A percentile compares a stretch with the other conserved stretches of the same genome.
Evolutionary conservation across 2,888 invertebrate genomes (phyloP).

Genomic region (Rhingia campestris): DNA sequence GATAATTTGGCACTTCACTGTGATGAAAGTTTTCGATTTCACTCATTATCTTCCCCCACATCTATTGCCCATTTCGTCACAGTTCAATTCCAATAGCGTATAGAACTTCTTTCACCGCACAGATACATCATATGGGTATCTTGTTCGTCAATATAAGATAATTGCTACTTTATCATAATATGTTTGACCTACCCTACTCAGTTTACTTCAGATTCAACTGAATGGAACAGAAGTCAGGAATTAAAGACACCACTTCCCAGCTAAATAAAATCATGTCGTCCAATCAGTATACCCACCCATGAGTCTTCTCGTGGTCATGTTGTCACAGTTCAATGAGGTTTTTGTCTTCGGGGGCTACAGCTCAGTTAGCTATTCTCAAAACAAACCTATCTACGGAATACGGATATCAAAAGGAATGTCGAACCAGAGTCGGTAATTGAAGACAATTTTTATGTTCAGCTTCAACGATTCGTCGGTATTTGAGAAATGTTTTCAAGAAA

Average conservation of each 20-base stretch:
- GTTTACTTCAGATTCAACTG: conserved; percentile 40
- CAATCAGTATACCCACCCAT: conserved; percentile 3
- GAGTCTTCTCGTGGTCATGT: conserved; percentile 15
- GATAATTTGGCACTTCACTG: background rate
- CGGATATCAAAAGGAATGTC: conserved; percentile 32
- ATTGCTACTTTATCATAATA: conserved; percentile 5
- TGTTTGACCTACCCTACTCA: conserved; percentile 35
- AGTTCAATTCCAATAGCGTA: background rate
- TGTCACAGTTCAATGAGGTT: conserved; percentile 30
- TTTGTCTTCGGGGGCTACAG: conserved; percentile 17
- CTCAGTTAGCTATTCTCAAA: conserved; percentile 10
- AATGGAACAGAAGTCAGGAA: conserved; percentile 16
- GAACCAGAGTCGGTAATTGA: conserved; percentile 20
- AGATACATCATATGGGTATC: background rate
- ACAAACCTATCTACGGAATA: background rate
- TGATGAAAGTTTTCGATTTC: conserved; percentile 18
- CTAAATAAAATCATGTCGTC: background rate
- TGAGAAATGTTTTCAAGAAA: conserved; percentile 18
- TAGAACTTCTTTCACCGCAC: background rate
- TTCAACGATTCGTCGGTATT: conserved; percentile 35
- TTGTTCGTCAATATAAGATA: conserved; percentile 10
- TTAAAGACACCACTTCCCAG: conserved; percentile 12
- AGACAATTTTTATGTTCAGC: conserved; percentile 51
- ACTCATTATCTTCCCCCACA: background rate
- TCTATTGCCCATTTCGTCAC: conserved; percentile 1